Base-by-base conservation (phyloP, 37 sponge, comb jelly and placozoan species). In the Axinella damicornis region DNA sequence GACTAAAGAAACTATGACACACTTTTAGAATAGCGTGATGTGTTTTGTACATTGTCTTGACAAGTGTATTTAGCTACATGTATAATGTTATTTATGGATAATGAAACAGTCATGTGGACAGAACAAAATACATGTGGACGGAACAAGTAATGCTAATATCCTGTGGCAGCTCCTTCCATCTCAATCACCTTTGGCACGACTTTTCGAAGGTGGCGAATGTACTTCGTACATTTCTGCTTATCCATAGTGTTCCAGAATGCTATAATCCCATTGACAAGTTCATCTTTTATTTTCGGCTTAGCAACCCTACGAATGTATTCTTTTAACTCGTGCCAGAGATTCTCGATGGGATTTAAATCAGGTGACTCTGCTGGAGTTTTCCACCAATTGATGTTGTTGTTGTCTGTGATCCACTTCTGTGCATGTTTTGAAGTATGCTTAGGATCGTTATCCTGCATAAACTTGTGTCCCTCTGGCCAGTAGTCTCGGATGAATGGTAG, bases 281-380 rank as follows among this genome's bases (percentile, higher is more conserved):
- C 80, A 30, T 79, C 52, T 27, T 79, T 79, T 1, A 30, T 65
- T 52, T 66, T 79, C 11, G 80, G 80, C 55, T 79, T 79, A 34
- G 65, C 80, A 20, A 38, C 80, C 15, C 80, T 12, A 19, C 80
- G 53, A 40, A 79, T 79, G 31, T 32, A 77, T 60, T 59, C 78
- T 36, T 77, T 77, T 16, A 77, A 40, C n/a, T 77, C 78, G 34
- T 77, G 78, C 80, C 80, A 79, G n/a, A 79, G 53, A 52, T 79
- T 79, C 54, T 66, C 80, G 28, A 82, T 82, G 60, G 83, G n/a
- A n/a, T n/a, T n/a, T n/a, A 82, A 59, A 55, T 82, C 83, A 13
- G 83, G 83, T 5, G 62, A 60, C 16, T 73, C 83, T 56, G 83
- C 40, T 53, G 83, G 83, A 13, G 83, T 82, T 27, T 57, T 57